These are phyloP conservation scores for Elaeidobius kamerunicus DNA, from an alignment of 2,888 invertebrate genomes.

Conservation along the genomic window DNA sequence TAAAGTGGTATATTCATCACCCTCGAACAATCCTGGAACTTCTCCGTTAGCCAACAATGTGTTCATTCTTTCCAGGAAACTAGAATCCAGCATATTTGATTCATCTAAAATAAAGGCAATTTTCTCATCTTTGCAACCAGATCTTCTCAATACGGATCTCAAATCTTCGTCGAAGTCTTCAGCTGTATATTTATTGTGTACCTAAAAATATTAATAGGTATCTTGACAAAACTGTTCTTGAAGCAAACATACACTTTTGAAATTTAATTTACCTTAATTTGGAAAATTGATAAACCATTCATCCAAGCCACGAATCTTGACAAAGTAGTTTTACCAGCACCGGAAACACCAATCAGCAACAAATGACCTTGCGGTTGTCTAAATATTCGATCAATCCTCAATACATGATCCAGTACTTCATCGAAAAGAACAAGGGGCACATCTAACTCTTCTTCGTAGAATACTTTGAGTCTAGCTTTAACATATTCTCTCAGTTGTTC, in stretches of 20 bases:
- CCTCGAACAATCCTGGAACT: conserved; percentile 91
- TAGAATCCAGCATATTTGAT: conserved; percentile 97
- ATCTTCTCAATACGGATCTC: conserved; percentile 78
- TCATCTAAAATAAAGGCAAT: conserved; percentile 99
- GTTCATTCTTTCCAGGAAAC: conserved; percentile 99
- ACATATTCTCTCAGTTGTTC: conserved; percentile 96
- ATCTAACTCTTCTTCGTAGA: conserved; percentile 99
- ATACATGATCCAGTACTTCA: conserved; percentile 98
- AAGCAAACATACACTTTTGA: no score
- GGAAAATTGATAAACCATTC: conserved; percentile 98
- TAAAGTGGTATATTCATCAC: conserved; percentile 96
- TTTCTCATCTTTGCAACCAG: conserved; percentile 95
- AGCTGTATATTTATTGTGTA: conserved; percentile 98
- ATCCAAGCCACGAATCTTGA: conserved; percentile 99
- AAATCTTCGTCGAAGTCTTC: conserved; percentile 99
- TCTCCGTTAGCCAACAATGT: conserved; percentile 98
- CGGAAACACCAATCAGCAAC: conserved; percentile 96
- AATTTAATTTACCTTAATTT: conserved; percentile 85
- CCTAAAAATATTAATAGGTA: conserved; percentile 41
- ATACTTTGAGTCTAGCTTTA: conserved; percentile 93
- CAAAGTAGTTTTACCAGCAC: conserved; percentile 98
- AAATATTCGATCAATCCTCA: conserved; percentile 98
- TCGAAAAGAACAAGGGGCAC: conserved; percentile 98
- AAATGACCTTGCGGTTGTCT: conserved; percentile 98
- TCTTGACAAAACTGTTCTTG: background rate